These are phyloP conservation scores for Dolichomitus sp. DNA, from an alignment of 2,888 invertebrate species.

Conservation along the genomic window DNA sequence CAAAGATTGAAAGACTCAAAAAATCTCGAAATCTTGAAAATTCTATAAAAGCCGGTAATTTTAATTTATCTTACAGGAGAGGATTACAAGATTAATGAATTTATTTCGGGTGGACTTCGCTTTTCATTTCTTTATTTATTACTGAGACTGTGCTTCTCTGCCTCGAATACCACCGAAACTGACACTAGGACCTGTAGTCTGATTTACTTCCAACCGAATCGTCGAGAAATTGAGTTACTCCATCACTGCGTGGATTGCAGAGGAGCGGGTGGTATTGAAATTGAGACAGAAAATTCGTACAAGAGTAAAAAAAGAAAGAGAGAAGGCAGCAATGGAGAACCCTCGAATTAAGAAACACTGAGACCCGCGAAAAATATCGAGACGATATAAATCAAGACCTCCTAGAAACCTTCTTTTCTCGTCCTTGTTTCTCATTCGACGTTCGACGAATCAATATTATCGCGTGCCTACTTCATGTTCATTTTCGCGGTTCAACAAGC, in stretches of 20 bases:
- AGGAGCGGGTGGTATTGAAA: slow-evolving; percentile 68
- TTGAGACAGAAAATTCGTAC: slow-evolving; percentile 38
- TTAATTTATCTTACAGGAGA: background rate
- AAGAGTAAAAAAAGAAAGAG: slow-evolving; percentile 32
- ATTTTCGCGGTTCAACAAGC: slow-evolving; percentile 35
- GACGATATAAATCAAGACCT: slow-evolving; percentile 83
- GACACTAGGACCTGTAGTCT: slow-evolving; percentile 74
- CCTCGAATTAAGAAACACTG: slow-evolving; percentile 85
- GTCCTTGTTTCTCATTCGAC: slow-evolving; percentile 73
- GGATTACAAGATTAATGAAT: background rate
- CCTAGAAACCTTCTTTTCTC: slow-evolving; percentile 77
- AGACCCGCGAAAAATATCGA: slow-evolving; percentile 84
- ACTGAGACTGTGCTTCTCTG: slow-evolving; percentile 4
- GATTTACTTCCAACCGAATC: slow-evolving; percentile 84
- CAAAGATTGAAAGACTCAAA: too few species aligned
- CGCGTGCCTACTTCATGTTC: slow-evolving; percentile 33
- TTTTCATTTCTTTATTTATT: slow-evolving; percentile 25
- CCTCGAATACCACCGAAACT: slow-evolving; percentile 66
- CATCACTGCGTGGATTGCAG: slow-evolving; percentile 71
- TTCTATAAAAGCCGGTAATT: background rate
- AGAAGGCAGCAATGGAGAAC: slow-evolving; percentile 59
- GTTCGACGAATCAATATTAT: slow-evolving; percentile 69
- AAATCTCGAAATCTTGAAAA: background rate
- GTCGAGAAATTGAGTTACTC: slow-evolving; percentile 83
- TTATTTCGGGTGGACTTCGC: background rate